These are phyloP conservation scores for Botia kubotai DNA, from an alignment of 2,797 vertebrate species.

Conservation along the genomic window DNA sequence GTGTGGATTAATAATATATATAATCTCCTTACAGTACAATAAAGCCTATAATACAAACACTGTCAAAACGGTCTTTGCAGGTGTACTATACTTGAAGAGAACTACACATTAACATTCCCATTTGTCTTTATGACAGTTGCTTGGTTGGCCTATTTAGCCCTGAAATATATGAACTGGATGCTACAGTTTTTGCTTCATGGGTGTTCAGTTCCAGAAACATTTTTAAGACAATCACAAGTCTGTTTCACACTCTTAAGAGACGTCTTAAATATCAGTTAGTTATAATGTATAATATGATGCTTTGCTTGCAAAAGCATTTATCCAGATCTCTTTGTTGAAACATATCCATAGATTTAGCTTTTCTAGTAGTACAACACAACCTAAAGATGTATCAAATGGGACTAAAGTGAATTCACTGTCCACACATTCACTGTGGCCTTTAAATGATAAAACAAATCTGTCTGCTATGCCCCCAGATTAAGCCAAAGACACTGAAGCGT, in stretches of 20 bases:
- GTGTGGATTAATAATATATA: too few relatives aligned
- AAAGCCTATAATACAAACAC: too few relatives aligned
- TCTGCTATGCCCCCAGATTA: conserved; percentile 56
- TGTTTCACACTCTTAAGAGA: not conserved
- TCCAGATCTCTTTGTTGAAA: not conserved
- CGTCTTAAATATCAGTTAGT: not conserved
- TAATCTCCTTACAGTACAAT: too few relatives aligned
- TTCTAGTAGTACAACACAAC: not conserved
- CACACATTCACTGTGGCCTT: conserved; percentile 25
- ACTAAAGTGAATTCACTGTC: not conserved
- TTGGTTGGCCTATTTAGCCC: not conserved
- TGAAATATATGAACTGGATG: not conserved
- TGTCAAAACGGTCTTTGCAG: too few relatives aligned
- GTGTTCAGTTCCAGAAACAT: not conserved
- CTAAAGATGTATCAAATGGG: not conserved
- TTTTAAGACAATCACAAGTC: not conserved
- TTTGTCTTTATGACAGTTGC: not conserved
- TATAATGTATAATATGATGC: too few relatives aligned
- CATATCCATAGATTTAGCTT: not conserved
- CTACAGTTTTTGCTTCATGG: not conserved
- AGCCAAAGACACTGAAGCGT: conserved; percentile 54
- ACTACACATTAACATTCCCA: not conserved
- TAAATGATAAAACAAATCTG: conserved; percentile 62
- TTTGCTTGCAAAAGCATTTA: not conserved
- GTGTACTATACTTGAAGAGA: not conserved